Conservation (phyloP, 2,888 invertebrate genomes). For the Drosophila yooni region DNA sequence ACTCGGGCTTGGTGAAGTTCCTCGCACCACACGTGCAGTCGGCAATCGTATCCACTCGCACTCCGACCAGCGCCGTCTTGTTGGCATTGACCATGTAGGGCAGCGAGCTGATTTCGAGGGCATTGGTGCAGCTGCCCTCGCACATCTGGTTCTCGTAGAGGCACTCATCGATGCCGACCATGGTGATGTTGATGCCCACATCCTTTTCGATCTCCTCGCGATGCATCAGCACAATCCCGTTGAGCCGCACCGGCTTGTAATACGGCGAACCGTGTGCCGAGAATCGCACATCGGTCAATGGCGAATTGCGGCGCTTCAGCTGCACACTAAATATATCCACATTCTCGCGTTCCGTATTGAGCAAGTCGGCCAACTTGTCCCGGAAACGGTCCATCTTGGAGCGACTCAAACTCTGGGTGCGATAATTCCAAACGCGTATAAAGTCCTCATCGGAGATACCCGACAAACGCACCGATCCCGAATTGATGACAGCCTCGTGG, state of each 20-base stretch:
- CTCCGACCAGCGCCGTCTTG: conserved; percentile 97
- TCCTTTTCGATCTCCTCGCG: conserved; percentile 96
- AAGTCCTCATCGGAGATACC: conserved; percentile 98
- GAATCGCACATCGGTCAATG: conserved; percentile 96
- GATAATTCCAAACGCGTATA: conserved; percentile 97
- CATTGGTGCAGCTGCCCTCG: conserved; percentile 98
- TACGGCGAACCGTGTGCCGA: conserved; percentile 98
- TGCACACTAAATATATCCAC: conserved; percentile 99
- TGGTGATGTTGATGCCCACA: conserved; percentile 97
- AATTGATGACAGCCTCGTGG: conserved; percentile 97
- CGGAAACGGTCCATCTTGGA: conserved; percentile 96
- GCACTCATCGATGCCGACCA: conserved; percentile 99
- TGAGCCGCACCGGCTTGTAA: conserved; percentile 96
- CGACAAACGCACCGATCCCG: conserved; percentile 96
- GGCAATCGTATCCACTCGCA: conserved; percentile 95
- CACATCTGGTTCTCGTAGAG: conserved; percentile 97
- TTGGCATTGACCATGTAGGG: conserved; percentile 99
- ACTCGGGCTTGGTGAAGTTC: conserved; percentile 95
- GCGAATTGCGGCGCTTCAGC: conserved; percentile 93
- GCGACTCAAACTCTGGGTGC: conserved; percentile 92
- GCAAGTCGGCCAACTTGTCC: conserved; percentile 93
- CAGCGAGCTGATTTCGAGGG: conserved; percentile 93
- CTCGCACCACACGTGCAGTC: conserved; percentile 97
- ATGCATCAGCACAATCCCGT: conserved; percentile 97
- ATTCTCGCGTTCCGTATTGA: conserved; percentile 94